Evolutionary conservation across 2,888 invertebrate genomes (phyloP), one percentile per base, ranked within the genome.

Genomic region (Urechis unicinctus): DNA sequence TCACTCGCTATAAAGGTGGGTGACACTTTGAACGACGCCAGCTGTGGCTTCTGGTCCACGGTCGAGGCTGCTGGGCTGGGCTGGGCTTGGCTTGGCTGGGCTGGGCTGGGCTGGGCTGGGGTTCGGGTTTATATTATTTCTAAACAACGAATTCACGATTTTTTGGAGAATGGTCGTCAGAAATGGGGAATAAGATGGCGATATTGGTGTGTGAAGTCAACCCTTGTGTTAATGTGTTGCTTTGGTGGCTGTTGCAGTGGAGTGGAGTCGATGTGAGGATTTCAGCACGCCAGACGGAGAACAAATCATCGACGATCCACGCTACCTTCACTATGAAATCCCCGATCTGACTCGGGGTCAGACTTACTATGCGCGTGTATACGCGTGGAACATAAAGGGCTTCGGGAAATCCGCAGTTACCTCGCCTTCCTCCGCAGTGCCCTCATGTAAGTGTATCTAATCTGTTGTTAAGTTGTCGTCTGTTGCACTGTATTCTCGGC

Each of bases 321-420:
- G 85, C 57, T 82, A 82, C 64, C 79, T 83, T 53, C 82, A 83
- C 62, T 84, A 83, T 66, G 81, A 81, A 56, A 82, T 88, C 57
- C 83, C 83, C n/a, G 88, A 88, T 45, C 81, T 96, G 58, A 85
- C 85, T n/a, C 86, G 90, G 65, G 93, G 94, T 3, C 83, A 88
- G 24, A 83, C 87, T 61, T 95, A 94, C 80, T 91, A 88, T 80
- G 90, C 95, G 78, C 84, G 95, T 59, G 90, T 91, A 0, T 84
- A 88, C n/a, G 89, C 91, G 50, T 94, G 95, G 50, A 96, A 96
- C 74, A 82, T 94, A 61, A 91, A 90, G 74, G 95, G 94, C 1
- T 95, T 87, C 83, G 91, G 94, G 30, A 82, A 84, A 17, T 88
- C 84, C 70, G 83, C 86, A 41, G 82, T 83, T 13, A 88, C 92